Evolutionary conservation across 2,888 invertebrate genomes (phyloP).

Genomic region (Pomacea canaliculata): DNA sequence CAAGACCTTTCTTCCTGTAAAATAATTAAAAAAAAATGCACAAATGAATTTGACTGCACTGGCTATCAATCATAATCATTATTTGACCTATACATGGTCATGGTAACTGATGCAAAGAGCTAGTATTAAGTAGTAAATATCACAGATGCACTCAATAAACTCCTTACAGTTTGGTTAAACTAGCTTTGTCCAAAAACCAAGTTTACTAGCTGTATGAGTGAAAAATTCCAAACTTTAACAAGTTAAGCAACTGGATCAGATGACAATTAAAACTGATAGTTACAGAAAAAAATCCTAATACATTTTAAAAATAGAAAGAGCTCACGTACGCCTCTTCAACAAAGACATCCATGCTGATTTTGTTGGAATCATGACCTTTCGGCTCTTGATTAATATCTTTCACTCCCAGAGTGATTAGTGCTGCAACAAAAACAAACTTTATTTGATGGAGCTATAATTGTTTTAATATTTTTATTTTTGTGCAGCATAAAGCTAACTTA

Average conservation of each 20-base stretch:
- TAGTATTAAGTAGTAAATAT: too few species aligned
- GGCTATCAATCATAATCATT: neutral
- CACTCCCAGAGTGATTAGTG: constrained; percentile 59
- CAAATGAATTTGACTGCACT: neutral
- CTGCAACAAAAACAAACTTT: constrained; percentile 39
- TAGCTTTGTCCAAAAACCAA: too few species aligned
- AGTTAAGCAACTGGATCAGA: too few species aligned
- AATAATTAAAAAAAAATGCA: neutral
- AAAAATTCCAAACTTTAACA: too few species aligned
- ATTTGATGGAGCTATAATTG: neutral
- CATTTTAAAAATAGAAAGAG: constrained; percentile 3
- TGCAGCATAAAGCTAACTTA: too few species aligned
- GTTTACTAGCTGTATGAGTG: too few species aligned
- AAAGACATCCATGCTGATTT: constrained; percentile 60
- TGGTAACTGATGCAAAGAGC: too few species aligned
- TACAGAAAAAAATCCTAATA: neutral
- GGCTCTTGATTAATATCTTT: constrained; percentile 49
- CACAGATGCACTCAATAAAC: too few species aligned
- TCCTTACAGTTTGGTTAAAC: too few species aligned
- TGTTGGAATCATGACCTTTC: constrained; percentile 53
- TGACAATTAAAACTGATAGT: too few species aligned
- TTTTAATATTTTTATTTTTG: too few species aligned
- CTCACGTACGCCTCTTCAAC: constrained; percentile 61
- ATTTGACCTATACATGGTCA: too few species aligned
- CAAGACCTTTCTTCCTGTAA: constrained; percentile 29